These are phyloP conservation scores for Drosophila gunungcola DNA, from an alignment of 1,140 invertebrate genomes.

Conservation along the genomic window DNA sequence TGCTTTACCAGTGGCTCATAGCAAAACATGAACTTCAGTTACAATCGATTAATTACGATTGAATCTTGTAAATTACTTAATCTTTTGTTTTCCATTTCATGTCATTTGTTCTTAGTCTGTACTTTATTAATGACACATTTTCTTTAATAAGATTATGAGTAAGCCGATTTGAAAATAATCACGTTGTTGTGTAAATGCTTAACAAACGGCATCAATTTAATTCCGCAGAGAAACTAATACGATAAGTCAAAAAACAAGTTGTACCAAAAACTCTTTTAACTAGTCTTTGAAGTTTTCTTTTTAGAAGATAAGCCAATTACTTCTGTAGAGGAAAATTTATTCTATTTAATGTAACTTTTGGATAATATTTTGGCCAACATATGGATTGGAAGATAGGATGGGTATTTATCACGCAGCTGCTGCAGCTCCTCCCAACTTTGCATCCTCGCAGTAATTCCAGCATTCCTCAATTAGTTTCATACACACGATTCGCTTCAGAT, in stretches of 20 bases:
- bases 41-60: conserved; percentile 12
- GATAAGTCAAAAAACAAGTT: too few relatives aligned
- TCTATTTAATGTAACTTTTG: too few relatives aligned
- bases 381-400: not conserved
- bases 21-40: not conserved
- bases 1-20: not conserved
- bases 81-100: conserved; percentile 18
- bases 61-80: conserved; percentile 17
- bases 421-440: not conserved
- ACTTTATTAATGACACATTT: not conserved
- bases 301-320: too few relatives aligned
- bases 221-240: not conserved
- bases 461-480: conserved; percentile 47
- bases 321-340: too few relatives aligned
- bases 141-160: not conserved
- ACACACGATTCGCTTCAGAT: conserved; percentile 6
- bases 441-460: conserved; percentile 15
- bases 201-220: not conserved
- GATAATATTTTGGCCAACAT: not conserved
- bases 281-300: too few relatives aligned
- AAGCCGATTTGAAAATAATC: conserved; percentile 19
- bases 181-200: not conserved
- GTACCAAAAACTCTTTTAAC: too few relatives aligned
- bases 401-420: conserved; percentile 7
- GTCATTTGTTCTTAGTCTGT: not conserved